phyloP scores from a whole-genome alignment of 37 sponge, comb jelly and placozoan genomes.

The Haliclona indistincta region DNA sequence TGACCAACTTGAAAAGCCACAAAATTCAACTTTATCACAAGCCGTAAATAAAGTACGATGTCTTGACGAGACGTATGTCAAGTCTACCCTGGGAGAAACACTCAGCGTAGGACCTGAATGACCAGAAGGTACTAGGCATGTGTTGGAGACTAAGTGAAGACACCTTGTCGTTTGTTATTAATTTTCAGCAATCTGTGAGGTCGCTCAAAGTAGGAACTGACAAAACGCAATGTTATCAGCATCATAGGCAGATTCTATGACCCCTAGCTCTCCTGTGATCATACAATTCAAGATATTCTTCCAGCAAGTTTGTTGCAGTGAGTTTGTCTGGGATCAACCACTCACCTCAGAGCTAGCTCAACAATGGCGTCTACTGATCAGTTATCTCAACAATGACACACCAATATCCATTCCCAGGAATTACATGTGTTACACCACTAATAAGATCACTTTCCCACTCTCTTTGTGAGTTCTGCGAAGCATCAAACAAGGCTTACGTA shows the following conservation, averaged over 20 bases:
- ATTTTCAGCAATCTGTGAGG: background rate
- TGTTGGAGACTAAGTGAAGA: background rate
- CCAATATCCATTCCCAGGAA: background rate
- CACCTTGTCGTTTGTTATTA: constrained; percentile 1
- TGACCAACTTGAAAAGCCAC: background rate
- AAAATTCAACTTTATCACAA: background rate
- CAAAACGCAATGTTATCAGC: constrained; percentile 4
- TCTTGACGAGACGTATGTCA: constrained; percentile 5
- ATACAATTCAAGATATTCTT: constrained; percentile 7
- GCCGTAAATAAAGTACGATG: background rate
- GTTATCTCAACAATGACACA: background rate
- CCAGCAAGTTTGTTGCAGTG: constrained; percentile 1
- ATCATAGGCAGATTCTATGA: constrained; percentile 1
- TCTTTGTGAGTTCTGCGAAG: background rate
- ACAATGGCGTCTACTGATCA: background rate
- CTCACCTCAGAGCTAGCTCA: background rate
- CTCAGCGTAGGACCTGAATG: constrained; percentile 1
- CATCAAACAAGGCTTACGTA: background rate
- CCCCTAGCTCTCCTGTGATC: constrained; percentile 6
- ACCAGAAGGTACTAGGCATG: background rate
- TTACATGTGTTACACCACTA: background rate
- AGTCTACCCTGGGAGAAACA: constrained; percentile 4
- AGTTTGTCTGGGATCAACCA: constrained; percentile 1
- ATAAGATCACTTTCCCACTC: background rate
- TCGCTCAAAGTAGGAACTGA: background rate